Conservation (phyloP, 2,888 invertebrate genomes). For the Polyommatus iphigenia region DNA sequence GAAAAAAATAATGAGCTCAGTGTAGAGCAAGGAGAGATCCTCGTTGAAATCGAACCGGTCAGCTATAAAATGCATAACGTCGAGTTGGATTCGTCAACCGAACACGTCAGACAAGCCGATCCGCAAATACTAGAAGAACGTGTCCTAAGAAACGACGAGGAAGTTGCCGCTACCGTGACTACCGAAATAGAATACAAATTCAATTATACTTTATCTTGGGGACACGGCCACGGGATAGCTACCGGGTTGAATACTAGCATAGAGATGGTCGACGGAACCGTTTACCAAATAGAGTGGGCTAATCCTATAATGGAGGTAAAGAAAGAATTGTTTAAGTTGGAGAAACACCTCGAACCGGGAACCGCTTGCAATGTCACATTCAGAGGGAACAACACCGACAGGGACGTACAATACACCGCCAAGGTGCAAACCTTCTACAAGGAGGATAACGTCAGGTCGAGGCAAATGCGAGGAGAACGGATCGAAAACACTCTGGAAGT, state of each 20-base stretch:
- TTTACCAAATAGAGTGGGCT: slow-evolving; percentile 86
- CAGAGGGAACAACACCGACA: slow-evolving; percentile 85
- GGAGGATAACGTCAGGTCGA: slow-evolving; percentile 79
- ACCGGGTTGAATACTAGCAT: slow-evolving; percentile 85
- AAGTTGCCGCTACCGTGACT: slow-evolving; percentile 82
- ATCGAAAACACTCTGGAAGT: slow-evolving; percentile 86
- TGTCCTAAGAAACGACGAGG: slow-evolving; percentile 76
- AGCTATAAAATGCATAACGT: slow-evolving; percentile 87
- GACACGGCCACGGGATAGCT: slow-evolving; percentile 86
- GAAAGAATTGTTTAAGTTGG: slow-evolving; percentile 80
- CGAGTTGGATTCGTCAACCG: slow-evolving; percentile 78
- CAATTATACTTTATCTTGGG: slow-evolving; percentile 88
- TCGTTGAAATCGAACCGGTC: slow-evolving; percentile 89
- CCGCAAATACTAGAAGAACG: slow-evolving; percentile 77
- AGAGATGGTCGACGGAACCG: slow-evolving; percentile 78
- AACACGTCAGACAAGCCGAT: slow-evolving; percentile 71
- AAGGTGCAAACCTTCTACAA: slow-evolving; percentile 85
- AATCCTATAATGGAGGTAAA: slow-evolving; percentile 76
- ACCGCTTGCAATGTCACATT: slow-evolving; percentile 91
- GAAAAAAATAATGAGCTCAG: slow-evolving; percentile 78
- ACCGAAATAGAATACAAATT: slow-evolving; percentile 87
- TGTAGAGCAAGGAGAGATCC: slow-evolving; percentile 85
- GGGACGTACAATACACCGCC: slow-evolving; percentile 87
- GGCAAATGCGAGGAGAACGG: slow-evolving; percentile 82
- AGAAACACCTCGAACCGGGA: slow-evolving; percentile 85